A percentile compares a stretch with the other conserved stretches of the same genome.
Evolutionary conservation across 1,140 invertebrate genomes (phyloP).

Genomic region (Dryas iulia): DNA sequence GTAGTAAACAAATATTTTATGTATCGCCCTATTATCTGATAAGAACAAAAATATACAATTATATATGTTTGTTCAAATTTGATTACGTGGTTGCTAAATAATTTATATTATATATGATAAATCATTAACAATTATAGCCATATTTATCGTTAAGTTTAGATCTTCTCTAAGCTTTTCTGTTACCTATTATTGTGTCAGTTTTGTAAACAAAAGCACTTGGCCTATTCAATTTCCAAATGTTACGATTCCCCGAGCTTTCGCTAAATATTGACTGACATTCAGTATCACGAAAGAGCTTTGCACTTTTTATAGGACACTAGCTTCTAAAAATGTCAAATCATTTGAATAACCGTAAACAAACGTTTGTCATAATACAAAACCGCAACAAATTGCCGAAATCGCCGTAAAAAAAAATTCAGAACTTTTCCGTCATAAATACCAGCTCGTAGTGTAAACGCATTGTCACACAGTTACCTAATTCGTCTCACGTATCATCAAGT

Average conservation of each 20-base stretch:
- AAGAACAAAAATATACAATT: slow-evolving; percentile 13
- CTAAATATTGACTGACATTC: slow-evolving; percentile 37
- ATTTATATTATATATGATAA: neutral
- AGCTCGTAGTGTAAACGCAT: slow-evolving; percentile 41
- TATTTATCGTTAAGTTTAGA: neutral
- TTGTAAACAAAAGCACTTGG: slow-evolving; percentile 3
- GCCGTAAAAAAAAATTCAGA: neutral
- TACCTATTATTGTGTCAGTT: too few species aligned
- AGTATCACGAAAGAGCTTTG: neutral
- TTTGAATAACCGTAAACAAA: neutral
- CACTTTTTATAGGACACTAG: neutral
- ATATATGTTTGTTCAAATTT: neutral
- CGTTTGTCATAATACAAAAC: neutral
- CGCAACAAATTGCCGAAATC: neutral
- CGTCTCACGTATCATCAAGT: slow-evolving; percentile 47
- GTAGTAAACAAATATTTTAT: slow-evolving; percentile 15
- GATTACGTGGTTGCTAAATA: neutral
- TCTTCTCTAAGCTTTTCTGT: too few species aligned
- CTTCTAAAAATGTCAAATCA: neutral
- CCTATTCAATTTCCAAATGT: neutral
- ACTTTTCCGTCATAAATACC: slow-evolving; percentile 9
- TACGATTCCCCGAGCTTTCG: slow-evolving; percentile 34
- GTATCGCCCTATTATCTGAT: slow-evolving; percentile 11
- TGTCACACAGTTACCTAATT: slow-evolving; percentile 51
- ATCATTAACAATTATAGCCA: neutral